Evolutionary conservation across 64 coral and sea anemone species (phyloP).

Genomic region (Montipora sp.): DNA sequence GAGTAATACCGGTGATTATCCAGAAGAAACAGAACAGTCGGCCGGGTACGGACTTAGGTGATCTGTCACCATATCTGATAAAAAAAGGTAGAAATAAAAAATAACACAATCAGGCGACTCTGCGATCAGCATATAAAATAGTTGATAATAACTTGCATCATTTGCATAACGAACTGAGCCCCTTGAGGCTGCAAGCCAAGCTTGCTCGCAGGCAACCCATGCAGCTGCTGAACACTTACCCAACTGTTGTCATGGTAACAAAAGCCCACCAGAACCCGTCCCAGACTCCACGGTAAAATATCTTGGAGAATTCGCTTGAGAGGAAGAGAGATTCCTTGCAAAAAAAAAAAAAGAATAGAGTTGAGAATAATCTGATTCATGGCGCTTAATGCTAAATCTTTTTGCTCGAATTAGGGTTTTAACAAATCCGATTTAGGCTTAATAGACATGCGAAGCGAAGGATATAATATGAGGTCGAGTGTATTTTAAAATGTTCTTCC

Average conservation of each 20-base stretch:
- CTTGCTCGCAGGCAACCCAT: too few species aligned
- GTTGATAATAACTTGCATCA: too few species aligned
- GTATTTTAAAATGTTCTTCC: too few species aligned
- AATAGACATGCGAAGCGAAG: too few species aligned
- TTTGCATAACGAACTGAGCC: not conserved
- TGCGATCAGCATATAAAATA: too few species aligned
- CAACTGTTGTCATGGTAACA: constrained; percentile 96
- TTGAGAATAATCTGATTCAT: not conserved
- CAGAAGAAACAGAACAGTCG: constrained; percentile 86
- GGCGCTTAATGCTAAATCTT: not conserved
- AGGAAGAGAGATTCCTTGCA: constrained; percentile 68
- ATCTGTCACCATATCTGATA: constrained; percentile 85
- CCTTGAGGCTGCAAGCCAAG: too few species aligned
- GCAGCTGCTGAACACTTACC: constrained; percentile 46
- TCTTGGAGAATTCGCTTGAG: constrained; percentile 72
- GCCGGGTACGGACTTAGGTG: constrained; percentile 71
- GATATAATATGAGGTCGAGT: too few species aligned
- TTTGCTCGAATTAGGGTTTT: not conserved
- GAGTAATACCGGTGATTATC: constrained; percentile 91
- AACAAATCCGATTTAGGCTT: too few species aligned
- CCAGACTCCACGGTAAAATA: constrained; percentile 72
- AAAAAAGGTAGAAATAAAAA: not conserved
- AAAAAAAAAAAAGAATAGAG: not conserved
- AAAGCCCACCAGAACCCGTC: constrained; percentile 95
- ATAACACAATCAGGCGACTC: too few species aligned